These are phyloP conservation scores for Sphaeramia orbicularis DNA, from an alignment of 2,797 vertebrate genomes.

Conservation along the genomic window DNA sequence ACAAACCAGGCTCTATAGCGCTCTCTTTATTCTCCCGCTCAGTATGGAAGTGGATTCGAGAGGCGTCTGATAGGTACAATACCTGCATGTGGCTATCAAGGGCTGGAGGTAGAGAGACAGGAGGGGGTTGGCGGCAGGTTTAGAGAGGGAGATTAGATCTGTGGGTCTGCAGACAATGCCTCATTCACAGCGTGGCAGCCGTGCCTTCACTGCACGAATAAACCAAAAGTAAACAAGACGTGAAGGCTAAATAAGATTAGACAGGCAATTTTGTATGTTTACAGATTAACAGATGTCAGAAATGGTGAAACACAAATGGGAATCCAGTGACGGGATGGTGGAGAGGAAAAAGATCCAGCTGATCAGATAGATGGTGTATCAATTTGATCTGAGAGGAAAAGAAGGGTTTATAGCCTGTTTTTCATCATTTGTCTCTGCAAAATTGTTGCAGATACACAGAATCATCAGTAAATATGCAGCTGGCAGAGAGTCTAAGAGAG, in stretches of 20 bases:
- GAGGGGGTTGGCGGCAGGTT: constrained; percentile 47
- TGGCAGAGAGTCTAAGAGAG: constrained; percentile 32
- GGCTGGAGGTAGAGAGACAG: constrained; percentile 55
- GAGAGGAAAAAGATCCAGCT: constrained; percentile 7
- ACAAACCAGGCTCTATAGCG: constrained; percentile 24
- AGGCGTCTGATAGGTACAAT: constrained; percentile 64
- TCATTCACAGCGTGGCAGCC: constrained; percentile 75
- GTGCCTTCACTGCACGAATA: constrained; percentile 57
- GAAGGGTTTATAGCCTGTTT: constrained; percentile 46
- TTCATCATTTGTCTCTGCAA: constrained; percentile 51
- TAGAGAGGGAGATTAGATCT: constrained; percentile 72
- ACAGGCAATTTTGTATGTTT: constrained; percentile 78
- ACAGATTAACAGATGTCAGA: constrained; percentile 71
- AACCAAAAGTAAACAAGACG: constrained; percentile 79
- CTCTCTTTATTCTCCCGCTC: constrained; percentile 40
- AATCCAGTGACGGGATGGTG: constrained; percentile 25
- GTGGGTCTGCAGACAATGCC: constrained; percentile 74
- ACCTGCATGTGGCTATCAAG: constrained; percentile 67
- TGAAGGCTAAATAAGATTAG: constrained; percentile 76
- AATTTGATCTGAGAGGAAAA: constrained; percentile 44
- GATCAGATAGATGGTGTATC: constrained; percentile 6
- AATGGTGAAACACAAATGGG: constrained; percentile 32
- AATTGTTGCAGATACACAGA: constrained; percentile 58
- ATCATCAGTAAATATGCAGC: constrained; percentile 40
- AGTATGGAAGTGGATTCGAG: constrained; percentile 49